phyloP scores from a whole-genome alignment of 2,113 vertebrate species.

The Pseudorectes ferrugineus region DNA sequence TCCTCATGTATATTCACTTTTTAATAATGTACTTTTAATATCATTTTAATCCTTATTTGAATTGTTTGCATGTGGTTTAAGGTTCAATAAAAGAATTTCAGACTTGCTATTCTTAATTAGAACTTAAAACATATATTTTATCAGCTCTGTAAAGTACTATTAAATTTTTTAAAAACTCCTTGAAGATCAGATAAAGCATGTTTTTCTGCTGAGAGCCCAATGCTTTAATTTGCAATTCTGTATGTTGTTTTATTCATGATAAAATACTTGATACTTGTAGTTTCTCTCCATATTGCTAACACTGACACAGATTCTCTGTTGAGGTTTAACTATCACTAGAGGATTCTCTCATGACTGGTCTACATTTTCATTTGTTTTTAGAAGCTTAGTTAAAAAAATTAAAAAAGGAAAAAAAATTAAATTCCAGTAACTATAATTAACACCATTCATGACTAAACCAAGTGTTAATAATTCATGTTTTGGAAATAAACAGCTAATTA shows the following conservation, averaged over 20 bases:
- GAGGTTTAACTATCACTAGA: background rate
- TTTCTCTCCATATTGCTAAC: background rate
- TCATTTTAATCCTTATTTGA: background rate
- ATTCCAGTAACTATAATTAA: slow-evolving; percentile 8
- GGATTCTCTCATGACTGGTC: background rate
- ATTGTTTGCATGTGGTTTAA: background rate
- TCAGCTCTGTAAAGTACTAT: background rate
- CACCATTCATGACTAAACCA: background rate
- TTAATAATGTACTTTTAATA: slow-evolving; percentile 1
- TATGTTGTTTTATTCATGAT: slow-evolving; percentile 67
- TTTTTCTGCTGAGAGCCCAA: slow-evolving; percentile 11
- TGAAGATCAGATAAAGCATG: slow-evolving; percentile 47
- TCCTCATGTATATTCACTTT: background rate
- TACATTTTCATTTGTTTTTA: background rate
- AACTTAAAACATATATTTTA: slow-evolving; percentile 28
- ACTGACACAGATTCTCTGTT: slow-evolving; percentile 19
- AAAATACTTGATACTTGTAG: slow-evolving; percentile 42
- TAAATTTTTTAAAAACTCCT: slow-evolving; percentile 24
- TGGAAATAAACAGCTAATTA: slow-evolving; percentile 29
- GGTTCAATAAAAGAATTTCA: background rate
- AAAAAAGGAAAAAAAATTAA: background rate
- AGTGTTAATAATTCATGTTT: slow-evolving; percentile 27
- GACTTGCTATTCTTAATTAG: slow-evolving; percentile 19
- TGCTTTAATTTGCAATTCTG: slow-evolving; percentile 57
- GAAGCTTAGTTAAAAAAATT: background rate